Conservation (phyloP, 2,113 vertebrate species). For the Arenaria interpres region DNA sequence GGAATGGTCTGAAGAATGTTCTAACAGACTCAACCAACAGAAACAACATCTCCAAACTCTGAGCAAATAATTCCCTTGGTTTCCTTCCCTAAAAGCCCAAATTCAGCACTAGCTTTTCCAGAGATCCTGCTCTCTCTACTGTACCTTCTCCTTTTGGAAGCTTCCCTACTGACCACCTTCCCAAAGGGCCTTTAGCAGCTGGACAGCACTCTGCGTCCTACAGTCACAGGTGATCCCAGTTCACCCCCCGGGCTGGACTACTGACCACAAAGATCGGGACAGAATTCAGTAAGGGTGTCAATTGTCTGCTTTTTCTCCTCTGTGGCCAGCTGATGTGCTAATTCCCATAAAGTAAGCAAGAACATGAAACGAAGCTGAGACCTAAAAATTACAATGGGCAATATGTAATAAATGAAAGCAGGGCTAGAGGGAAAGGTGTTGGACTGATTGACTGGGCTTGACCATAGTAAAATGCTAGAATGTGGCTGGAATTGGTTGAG, state of each 20-base stretch:
- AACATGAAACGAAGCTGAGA: neutral
- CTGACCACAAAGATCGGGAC: neutral
- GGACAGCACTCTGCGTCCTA: neutral
- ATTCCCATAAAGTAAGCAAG: neutral
- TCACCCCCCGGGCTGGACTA: neutral
- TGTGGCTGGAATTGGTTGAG: neutral
- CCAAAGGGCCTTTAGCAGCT: neutral
- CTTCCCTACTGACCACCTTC: neutral
- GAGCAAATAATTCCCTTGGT: neutral
- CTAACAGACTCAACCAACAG: neutral
- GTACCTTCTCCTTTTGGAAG: neutral
- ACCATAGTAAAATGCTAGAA: neutral
- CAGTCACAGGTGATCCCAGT: accelerated
- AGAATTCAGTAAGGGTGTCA: neutral
- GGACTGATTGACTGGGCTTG: neutral
- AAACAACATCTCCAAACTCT: neutral
- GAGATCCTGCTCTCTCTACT: neutral
- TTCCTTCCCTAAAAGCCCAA: neutral
- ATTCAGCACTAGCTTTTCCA: neutral
- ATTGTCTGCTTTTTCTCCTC: neutral
- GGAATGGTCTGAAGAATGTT: neutral
- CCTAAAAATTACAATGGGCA: neutral
- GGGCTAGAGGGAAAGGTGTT: neutral
- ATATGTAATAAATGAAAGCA: neutral
- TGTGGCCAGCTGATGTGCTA: neutral